A percentile compares a stretch with the other conserved stretches of the same genome.
phyloP scores from a whole-genome alignment of 1,140 invertebrate species.

The Lepidostoma basale region DNA sequence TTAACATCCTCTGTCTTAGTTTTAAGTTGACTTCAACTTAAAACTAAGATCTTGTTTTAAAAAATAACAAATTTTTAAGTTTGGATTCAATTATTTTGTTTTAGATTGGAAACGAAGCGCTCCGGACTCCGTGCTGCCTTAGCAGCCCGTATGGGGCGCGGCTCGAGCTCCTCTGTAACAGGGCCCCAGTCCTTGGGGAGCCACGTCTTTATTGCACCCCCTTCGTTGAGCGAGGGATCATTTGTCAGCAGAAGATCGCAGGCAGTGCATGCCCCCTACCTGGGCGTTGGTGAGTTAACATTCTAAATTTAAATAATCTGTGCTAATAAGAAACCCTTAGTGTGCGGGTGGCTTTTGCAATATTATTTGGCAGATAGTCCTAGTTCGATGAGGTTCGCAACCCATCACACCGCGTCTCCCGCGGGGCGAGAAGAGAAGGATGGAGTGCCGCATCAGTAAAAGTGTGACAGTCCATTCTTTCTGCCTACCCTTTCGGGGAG shows the following conservation, averaged over 20 bases:
- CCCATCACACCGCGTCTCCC: no score
- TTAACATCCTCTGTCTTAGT: no score
- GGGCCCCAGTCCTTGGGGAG: slow-evolving; percentile 7
- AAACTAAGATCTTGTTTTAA: not conserved
- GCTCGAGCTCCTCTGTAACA: not conserved
- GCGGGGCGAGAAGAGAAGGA: no score
- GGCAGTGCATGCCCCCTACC: slow-evolving; percentile 1
- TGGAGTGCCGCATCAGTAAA: no score
- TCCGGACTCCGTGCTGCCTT: slow-evolving; percentile 33
- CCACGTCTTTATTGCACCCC: slow-evolving; percentile 11
- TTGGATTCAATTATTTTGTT: not conserved
- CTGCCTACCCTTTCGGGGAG: no score
- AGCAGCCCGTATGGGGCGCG: slow-evolving; percentile 18
- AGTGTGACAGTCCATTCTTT: no score
- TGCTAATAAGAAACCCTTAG: no score
- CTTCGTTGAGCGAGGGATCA: not conserved
- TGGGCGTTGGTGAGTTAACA: slow-evolving; percentile 26
- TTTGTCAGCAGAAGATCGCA: slow-evolving; percentile 24
- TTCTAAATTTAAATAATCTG: not conserved
- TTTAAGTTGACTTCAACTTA: not conserved
- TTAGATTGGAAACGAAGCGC: slow-evolving; percentile 21
- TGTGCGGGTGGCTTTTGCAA: no score
- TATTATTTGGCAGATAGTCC: no score
- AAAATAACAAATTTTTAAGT: not conserved
- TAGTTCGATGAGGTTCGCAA: no score